Evolutionary conservation across 2,888 invertebrate species (phyloP).

Genomic region (Ferrisia virgata): DNA sequence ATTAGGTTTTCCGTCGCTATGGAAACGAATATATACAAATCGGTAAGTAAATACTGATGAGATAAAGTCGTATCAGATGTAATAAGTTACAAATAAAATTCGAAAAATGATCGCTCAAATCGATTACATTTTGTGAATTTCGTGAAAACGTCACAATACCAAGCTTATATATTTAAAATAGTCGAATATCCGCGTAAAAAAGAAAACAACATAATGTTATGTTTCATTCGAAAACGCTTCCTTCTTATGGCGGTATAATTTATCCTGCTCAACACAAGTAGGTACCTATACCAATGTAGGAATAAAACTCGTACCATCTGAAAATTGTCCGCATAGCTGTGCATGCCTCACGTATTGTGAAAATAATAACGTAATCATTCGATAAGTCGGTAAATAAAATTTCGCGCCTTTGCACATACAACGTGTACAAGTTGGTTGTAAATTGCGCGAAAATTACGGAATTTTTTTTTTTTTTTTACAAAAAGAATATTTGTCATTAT

Average conservation of each 20-base stretch:
- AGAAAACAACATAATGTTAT: not conserved
- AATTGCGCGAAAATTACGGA: not conserved
- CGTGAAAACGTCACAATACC: not conserved
- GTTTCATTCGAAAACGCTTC: not conserved
- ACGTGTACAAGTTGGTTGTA: not conserved
- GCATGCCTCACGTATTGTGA: too few species aligned
- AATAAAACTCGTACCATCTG: too few species aligned
- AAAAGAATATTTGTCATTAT: constrained; percentile 21
- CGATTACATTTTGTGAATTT: not conserved
- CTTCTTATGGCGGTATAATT: not conserved
- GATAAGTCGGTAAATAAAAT: not conserved
- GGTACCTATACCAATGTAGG: too few species aligned
- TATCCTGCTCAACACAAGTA: not conserved
- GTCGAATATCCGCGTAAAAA: not conserved
- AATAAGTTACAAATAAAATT: constrained; percentile 42
- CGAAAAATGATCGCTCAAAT: constrained; percentile 35
- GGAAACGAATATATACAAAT: constrained; percentile 44
- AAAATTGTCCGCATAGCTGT: too few species aligned
- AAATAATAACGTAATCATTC: too few species aligned
- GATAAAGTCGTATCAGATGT: constrained; percentile 44
- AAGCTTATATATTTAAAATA: not conserved
- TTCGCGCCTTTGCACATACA: not conserved
- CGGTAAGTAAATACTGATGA: constrained; percentile 43
- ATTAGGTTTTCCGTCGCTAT: constrained; percentile 42
- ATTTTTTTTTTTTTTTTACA: not conserved